Conservation (phyloP, 2,888 invertebrate genomes). For the Monopis laevigella region DNA sequence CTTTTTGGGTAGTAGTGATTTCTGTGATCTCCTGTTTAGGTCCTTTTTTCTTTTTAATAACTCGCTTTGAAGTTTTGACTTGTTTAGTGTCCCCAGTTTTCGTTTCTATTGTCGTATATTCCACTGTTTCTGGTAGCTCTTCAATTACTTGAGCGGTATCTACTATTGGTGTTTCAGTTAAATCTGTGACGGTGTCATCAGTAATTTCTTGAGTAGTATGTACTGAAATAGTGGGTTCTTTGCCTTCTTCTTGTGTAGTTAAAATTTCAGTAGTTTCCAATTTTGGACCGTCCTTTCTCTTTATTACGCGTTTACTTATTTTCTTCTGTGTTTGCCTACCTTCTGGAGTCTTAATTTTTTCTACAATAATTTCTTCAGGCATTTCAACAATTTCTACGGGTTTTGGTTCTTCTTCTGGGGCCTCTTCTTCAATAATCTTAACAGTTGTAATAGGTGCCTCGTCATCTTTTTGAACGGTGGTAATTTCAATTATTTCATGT, state of each 20-base stretch:
- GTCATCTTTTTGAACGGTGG: constrained; percentile 27
- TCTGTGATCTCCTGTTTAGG: constrained; percentile 32
- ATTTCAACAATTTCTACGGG: constrained; percentile 22
- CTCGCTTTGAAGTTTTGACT: constrained; percentile 27
- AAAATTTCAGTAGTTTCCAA: constrained; percentile 21
- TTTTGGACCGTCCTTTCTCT: constrained; percentile 36
- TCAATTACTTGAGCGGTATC: constrained; percentile 19
- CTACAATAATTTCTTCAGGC: constrained; percentile 30
- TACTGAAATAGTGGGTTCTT: constrained; percentile 3
- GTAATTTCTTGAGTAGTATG: background rate
- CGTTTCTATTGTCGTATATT: constrained; percentile 27
- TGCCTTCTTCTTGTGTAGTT: constrained; percentile 19
- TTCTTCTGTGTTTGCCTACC: constrained; percentile 22
- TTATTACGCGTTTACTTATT: constrained; percentile 35
- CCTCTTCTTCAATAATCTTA: constrained; percentile 13
- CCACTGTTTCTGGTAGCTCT: constrained; percentile 38
- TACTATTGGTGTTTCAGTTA: background rate
- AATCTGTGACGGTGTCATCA: background rate
- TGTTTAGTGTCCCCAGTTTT: constrained; percentile 21
- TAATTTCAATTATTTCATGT: constrained; percentile 37
- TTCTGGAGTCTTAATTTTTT: constrained; percentile 25
- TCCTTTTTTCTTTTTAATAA: constrained; percentile 29
- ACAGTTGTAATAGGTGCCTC: constrained; percentile 14
- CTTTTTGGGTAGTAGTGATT: constrained; percentile 32
- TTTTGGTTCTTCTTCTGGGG: constrained; percentile 23